Percentiles rank a stretch among this genome's conserved stretches.
phyloP scores from a whole-genome alignment of 2,113 vertebrate genomes.

The Psammodynastes pulverulentus region DNA sequence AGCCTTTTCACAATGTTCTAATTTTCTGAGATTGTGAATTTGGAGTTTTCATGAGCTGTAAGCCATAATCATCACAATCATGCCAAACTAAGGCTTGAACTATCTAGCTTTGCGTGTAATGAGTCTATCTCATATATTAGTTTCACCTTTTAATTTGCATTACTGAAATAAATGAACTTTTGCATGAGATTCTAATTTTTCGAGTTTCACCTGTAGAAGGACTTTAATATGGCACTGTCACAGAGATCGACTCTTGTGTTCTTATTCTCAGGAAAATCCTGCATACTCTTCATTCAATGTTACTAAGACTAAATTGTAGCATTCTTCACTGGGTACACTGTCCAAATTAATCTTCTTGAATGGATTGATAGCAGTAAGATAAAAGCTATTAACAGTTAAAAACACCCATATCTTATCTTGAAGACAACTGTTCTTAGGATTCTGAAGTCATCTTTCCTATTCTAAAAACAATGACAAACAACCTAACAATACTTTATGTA shows the following conservation, averaged over 20 bases:
- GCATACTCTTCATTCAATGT: not conserved
- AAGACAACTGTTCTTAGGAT: not conserved
- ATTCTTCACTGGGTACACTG: not conserved
- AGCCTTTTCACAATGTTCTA: too few species aligned
- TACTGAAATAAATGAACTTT: too few species aligned
- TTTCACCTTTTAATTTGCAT: too few species aligned
- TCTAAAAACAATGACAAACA: not conserved
- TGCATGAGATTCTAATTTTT: too few species aligned
- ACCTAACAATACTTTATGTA: not conserved
- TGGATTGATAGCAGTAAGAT: not conserved
- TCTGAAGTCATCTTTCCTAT: not conserved
- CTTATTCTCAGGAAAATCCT: not conserved
- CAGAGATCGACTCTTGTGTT: not conserved
- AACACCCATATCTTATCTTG: not conserved
- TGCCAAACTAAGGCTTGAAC: too few species aligned
- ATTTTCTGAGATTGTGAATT: too few species aligned
- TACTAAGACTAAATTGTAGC: not conserved
- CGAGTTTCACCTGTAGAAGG: too few species aligned
- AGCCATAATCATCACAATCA: too few species aligned
- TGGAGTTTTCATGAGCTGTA: too few species aligned
- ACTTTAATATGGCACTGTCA: not conserved
- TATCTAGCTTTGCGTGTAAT: too few species aligned
- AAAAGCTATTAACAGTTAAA: not conserved
- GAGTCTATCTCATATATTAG: too few species aligned
- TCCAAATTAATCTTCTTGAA: not conserved